Base-by-base conservation (phyloP, 2,797 vertebrate species). In the Takifugu rubripes region DNA sequence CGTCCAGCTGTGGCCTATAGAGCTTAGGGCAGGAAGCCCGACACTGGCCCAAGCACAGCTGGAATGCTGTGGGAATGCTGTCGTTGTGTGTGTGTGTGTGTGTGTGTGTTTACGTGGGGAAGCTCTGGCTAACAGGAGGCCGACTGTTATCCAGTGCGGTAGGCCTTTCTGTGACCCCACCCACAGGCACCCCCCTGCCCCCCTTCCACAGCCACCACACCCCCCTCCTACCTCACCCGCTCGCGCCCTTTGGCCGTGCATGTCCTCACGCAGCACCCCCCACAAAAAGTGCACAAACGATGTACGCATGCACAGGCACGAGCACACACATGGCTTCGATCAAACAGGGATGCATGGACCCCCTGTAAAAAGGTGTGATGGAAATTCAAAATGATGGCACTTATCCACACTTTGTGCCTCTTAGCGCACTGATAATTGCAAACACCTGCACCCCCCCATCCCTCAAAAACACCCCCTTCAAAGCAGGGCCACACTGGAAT, bases 341-440 rank as follows among this genome's bases (percentile, higher is more conserved):
- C 86, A 83, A 71, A 72, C 67, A 51, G 52, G 62, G 76, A 80
- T 75, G 70, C 81, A 71, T 79, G 72, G 68, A 40, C 79, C 86
- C 87, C 84, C 80, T 56, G 68, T 81, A 86, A 86, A 90, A 91
- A 91, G 91, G 90, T 91, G 90, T 90, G 89, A 92, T 91, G 89
- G 88, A 91, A 91, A 93, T 90, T 89, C 83, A 80, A 86, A 91
- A 90, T 87, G 90, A 91, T 91, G 85, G 86, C 85, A 89, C 88
- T 92, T 90, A 91, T 90, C 90, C 87, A 89, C 89, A 90, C 90
- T 82, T 90, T 90, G 87, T 91, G 90, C 91, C 90, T 90, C 85
- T 91, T 89, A 91, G 90, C 86, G 59, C 82, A 87, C 82, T 86
- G 85, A 83, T 92, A 91, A 93, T 91, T 90, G 84, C 88, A 90